Conservation (phyloP, 1,140 invertebrate species). For the Coboldia fuscipes region DNA sequence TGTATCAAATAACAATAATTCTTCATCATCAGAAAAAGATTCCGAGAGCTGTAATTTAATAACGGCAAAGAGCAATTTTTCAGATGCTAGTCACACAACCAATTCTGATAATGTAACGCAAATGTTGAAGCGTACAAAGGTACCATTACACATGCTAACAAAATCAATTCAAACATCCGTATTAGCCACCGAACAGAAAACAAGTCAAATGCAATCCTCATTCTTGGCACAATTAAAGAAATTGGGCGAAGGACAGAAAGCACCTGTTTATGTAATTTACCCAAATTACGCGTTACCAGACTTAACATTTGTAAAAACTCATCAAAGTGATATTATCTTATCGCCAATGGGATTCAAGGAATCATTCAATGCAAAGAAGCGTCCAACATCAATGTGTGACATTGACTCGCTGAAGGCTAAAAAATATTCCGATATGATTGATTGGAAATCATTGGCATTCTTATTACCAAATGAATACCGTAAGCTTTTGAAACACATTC, state of each 20-base stretch:
- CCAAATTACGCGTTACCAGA: constrained; percentile 81
- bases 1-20: too few relatives aligned
- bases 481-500: constrained; percentile 47
- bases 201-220: constrained; percentile 36
- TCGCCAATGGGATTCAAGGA: constrained; percentile 22
- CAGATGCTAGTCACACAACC: constrained; percentile 15
- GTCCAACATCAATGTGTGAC: constrained; percentile 69
- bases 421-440: constrained; percentile 61
- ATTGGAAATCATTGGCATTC: constrained; percentile 80
- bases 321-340: constrained; percentile 35
- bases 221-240: constrained; percentile 39
- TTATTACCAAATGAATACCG: constrained; percentile 63
- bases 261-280: constrained; percentile 72
- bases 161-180: constrained; percentile 49
- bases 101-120: constrained; percentile 20
- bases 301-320: constrained; percentile 54
- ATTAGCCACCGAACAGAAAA: constrained; percentile 12
- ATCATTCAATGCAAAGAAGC: constrained; percentile 16
- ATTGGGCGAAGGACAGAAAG: constrained; percentile 32
- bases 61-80: constrained; percentile 6
- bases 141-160: constrained; percentile 36
- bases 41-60: too few relatives aligned
- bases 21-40: too few relatives aligned
- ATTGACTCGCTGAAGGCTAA: constrained; percentile 56
- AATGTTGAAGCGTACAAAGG: constrained; percentile 12